Percentiles rank a stretch among this genome's conserved stretches.
Conservation (phyloP, 1,140 invertebrate genomes). For the Lamellibrachia luymesi region DNA sequence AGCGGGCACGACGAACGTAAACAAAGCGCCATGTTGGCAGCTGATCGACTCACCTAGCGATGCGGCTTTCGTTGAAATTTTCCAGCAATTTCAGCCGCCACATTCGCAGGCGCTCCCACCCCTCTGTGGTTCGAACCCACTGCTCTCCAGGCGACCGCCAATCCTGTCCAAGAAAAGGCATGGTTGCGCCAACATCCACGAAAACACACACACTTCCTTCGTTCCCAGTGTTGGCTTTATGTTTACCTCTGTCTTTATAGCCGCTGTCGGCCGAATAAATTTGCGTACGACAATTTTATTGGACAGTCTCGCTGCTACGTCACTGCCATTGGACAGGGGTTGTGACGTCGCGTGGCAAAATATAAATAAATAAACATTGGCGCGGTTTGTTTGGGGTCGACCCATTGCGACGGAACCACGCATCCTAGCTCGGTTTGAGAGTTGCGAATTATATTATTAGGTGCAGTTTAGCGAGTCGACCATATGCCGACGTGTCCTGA, state of each 20-base stretch:
- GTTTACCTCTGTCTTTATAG: constrained; percentile 5
- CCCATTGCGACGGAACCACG: neutral
- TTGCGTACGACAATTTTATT: neutral
- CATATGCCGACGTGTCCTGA: neutral
- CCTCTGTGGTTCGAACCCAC: constrained; percentile 96
- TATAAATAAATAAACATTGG: neutral
- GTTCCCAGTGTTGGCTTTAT: neutral
- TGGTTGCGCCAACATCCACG: constrained; percentile 49
- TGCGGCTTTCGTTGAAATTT: constrained; percentile 50
- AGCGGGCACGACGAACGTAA: neutral
- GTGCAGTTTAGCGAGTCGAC: neutral
- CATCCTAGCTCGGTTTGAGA: neutral
- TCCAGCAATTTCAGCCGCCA: constrained; percentile 54
- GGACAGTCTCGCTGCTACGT: neutral
- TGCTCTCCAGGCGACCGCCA: constrained; percentile 90
- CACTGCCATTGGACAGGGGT: neutral
- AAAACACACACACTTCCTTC: neutral
- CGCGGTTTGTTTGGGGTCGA: neutral
- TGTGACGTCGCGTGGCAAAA: neutral
- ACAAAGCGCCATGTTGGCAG: constrained; percentile 16
- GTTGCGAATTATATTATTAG: neutral
- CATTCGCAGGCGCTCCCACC: constrained; percentile 58
- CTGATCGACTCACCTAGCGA: constrained; percentile 42
- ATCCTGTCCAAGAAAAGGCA: constrained; percentile 80
- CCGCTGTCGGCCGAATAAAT: neutral